Percentiles rank a stretch among this genome's conserved stretches.
phyloP scores from a whole-genome alignment of 1,140 invertebrate species.

The Lasioglossum baleicum region DNA sequence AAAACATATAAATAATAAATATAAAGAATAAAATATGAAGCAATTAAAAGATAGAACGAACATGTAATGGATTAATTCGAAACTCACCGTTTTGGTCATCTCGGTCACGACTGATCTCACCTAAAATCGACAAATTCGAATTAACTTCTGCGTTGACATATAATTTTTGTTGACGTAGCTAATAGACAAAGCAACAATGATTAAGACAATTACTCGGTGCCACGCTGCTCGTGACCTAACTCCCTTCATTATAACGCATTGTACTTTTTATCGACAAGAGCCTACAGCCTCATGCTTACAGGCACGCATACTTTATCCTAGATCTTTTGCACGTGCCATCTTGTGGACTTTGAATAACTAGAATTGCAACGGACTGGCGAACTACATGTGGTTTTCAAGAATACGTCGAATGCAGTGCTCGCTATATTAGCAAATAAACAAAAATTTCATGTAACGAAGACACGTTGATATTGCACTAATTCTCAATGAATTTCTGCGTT shows the following conservation, averaged over 20 bases:
- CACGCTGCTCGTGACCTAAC: slow-evolving; percentile 66
- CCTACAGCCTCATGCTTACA: slow-evolving; percentile 77
- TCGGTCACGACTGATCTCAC: slow-evolving; percentile 82
- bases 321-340: slow-evolving; percentile 39
- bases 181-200: slow-evolving; percentile 64
- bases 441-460: no score
- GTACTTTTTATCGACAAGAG: slow-evolving; percentile 67
- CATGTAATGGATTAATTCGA: neutral
- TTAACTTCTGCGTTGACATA: slow-evolving; percentile 41
- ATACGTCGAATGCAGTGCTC: neutral
- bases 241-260: slow-evolving; percentile 68
- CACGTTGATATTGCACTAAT: no score
- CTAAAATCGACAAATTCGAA: slow-evolving; percentile 72
- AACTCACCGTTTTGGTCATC: slow-evolving; percentile 82
- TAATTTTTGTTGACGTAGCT: slow-evolving; percentile 14
- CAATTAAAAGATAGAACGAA: no score
- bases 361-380: slow-evolving; percentile 15
- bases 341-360: slow-evolving; percentile 8
- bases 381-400: neutral
- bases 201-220: slow-evolving; percentile 58
- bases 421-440: no score
- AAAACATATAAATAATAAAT: no score
- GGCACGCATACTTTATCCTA: slow-evolving; percentile 66
- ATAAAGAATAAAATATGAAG: neutral
- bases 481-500: no score